Evolutionary conservation across 2,113 vertebrate genomes (phyloP).

Genomic region (Propithecus coquereli): DNA sequence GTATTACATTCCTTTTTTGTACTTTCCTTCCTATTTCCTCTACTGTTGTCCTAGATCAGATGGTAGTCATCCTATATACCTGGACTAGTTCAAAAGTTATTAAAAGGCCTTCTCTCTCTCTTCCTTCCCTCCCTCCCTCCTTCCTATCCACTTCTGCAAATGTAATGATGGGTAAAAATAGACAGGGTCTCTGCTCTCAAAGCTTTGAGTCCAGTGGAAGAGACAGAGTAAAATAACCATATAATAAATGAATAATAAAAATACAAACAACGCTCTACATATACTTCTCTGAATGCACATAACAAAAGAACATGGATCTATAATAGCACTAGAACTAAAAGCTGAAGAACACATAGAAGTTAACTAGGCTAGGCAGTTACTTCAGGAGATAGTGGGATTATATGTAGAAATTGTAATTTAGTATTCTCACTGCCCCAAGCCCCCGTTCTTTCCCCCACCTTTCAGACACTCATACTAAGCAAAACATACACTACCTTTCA

Average conservation of each 20-base stretch:
- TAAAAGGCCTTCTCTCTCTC: not conserved
- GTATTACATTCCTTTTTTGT: not conserved
- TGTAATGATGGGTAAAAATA: not conserved
- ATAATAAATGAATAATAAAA: not conserved
- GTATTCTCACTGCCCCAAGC: not conserved
- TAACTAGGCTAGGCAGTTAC: slow-evolving; percentile 22
- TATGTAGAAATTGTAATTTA: not conserved
- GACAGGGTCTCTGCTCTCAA: not conserved
- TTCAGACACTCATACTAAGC: not conserved
- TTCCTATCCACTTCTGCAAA: not conserved
- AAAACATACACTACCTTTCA: not conserved
- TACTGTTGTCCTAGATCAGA: not conserved
- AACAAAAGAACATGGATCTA: slow-evolving; percentile 24
- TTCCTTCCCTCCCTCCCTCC: not conserved
- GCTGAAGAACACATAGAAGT: not conserved
- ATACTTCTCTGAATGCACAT: not conserved
- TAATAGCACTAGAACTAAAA: not conserved
- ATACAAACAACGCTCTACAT: not conserved
- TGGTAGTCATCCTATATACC: not conserved
- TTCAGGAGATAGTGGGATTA: not conserved
- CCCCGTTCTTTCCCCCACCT: not conserved
- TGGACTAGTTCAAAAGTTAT: not conserved
- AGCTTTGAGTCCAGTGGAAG: not conserved
- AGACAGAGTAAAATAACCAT: slow-evolving; percentile 3
- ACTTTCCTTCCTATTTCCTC: slow-evolving; percentile 15